Base-by-base conservation (phyloP, 1,140 invertebrate genomes). In the Metopolophium dirhodum region DNA sequence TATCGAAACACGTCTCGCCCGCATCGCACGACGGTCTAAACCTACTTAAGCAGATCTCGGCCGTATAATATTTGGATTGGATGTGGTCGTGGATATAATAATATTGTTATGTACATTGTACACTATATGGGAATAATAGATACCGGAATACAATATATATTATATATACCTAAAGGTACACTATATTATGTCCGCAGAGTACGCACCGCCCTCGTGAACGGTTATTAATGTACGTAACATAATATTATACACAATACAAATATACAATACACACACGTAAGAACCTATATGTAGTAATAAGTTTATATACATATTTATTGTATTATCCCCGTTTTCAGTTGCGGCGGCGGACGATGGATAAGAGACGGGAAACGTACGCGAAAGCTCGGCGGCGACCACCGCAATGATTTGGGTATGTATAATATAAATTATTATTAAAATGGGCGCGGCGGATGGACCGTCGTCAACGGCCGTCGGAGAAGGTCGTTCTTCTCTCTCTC, bases 371-470 rank as follows among this genome's bases (percentile, higher is more conserved):
- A 61, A 61, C 57, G 57, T 9, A 68, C 61, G 61, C 61, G 61
- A 77, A 77, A 77, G 61, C 61, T 77, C 61, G 61, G 30, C 61
- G 61, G 61, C 30, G 61, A 35, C 61, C 61, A n/a, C 61, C 30
- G 61, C n/a, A n/a, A 77, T 77, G 61, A n/a, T 77, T 77, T 30
- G 30, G 61, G 51, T 54, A 23, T 22, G n/a, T 68, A 68, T 68
- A n/a, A n/a, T n/a, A 68, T 68, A 77, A 77, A 77, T 35, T 77
- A 20, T 77, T 77, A 77, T 77, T 77, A n/a, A 77, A 77, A 77
- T 77, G 61, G 61, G 61, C n/a, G 61, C 61, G 61, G 37, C 83
- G 41, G 37, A 86, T 8, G 83, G 83, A 45, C 37, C 83, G 23
- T 26, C 37, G 83, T 26, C 61, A 77, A 22, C 83, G 22, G 41